Base-by-base conservation (phyloP, 2,797 vertebrate species). In the Mareca penelope region DNA sequence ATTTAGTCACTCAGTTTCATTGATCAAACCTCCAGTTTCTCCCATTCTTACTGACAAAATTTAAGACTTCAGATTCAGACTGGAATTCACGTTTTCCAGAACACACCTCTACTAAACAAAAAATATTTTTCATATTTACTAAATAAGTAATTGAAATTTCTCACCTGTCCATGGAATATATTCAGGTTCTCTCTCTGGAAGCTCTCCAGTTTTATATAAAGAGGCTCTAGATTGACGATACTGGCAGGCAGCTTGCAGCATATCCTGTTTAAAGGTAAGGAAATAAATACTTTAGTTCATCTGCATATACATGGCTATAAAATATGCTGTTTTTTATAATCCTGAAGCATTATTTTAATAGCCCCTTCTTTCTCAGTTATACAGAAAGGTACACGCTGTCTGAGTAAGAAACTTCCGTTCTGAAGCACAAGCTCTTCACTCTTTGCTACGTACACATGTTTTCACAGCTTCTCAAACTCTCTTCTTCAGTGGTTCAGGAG, bases 81-180 rank as follows among this genome's bases (percentile, higher is more conserved):
- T 53, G 26, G 85, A 82, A 92, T 80, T 37, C 2, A 19, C 9
- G 10, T 16, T 9, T 44, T 80, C 21, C 63, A 60, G 75, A 85
- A 76, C 15, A 52, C 31, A 52, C 1, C 50, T 52, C 13, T 52
- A 15, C 50, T 52, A 52, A 52, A 64, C 0, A 0, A n/a, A 37
- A 59, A 76, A 4, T 23, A 70, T 9, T n/a, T 87, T 70, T 69
- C 81, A 56, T 21, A n/a, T 40, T n/a, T 11, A 57, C 63, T 80
- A 71, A 59, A 31, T 8, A 42, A 52, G 29, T 21, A 64, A 13
- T 15, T 72, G 16, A 31, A 19, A 31, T 42, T 84, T 82, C 80
- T 96, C 85, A 99, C 99, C 99, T 96, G 99, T 99, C 99, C 99
- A 99, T 0, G 99, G 99, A 95, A 99, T 91, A 91, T 99, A 99